Conservation (phyloP, 1,140 invertebrate species). For the Drosophila simulans region DNA sequence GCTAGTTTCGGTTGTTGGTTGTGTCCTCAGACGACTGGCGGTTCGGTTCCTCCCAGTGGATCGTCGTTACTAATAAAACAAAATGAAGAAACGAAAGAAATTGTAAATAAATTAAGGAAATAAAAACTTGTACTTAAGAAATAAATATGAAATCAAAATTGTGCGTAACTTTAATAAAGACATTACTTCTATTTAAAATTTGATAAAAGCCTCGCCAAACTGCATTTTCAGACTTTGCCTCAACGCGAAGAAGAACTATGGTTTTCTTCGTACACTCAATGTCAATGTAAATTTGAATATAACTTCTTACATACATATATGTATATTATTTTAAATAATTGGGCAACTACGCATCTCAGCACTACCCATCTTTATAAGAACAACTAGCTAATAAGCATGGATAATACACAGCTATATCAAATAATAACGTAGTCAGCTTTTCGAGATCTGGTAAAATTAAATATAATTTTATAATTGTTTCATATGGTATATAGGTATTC, state of each 20-base stretch:
- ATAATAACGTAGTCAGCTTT: neutral
- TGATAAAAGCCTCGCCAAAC: conserved; percentile 30
- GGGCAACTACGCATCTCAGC: conserved; percentile 1
- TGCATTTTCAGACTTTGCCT: conserved; percentile 63
- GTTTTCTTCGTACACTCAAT: conserved; percentile 16
- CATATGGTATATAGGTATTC: neutral
- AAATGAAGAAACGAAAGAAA: conserved; percentile 25
- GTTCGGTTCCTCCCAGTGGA: conserved; percentile 68
- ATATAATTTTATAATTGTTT: neutral
- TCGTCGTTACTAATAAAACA: conserved; percentile 55
- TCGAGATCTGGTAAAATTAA: conserved; percentile 21
- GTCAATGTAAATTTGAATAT: conserved; percentile 14
- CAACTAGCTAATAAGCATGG: neutral
- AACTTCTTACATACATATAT: conserved; percentile 15
- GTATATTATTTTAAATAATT: conserved; percentile 9
- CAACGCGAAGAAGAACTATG: conserved; percentile 36
- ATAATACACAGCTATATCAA: neutral
- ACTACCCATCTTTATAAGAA: neutral
- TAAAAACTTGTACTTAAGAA: neutral
- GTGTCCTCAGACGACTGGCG: conserved; percentile 74
- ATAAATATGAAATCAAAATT: neutral
- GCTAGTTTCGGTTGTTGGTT: conserved; percentile 59
- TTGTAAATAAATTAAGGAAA: conserved; percentile 17
- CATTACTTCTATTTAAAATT: conserved; percentile 5
- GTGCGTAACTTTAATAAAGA: neutral